These are phyloP conservation scores for Centropyge bicolor DNA, from an alignment of 2,797 vertebrate species.

Conservation along the genomic window DNA sequence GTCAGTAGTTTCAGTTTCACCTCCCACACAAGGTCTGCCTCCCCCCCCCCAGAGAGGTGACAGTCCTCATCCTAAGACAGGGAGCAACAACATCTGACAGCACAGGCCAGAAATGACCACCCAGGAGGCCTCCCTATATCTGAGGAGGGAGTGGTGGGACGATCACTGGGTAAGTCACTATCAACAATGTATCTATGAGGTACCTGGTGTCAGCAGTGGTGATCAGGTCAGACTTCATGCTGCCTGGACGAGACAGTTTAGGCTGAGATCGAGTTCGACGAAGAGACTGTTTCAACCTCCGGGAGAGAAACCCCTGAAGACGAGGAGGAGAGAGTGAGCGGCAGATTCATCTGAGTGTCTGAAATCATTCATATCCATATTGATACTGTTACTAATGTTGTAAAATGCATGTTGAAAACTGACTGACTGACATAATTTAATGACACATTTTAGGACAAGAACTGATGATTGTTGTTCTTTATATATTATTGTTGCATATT, in stretches of 20 bases:
- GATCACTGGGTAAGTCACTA: background rate
- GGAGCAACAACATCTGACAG: no score
- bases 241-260: slow-evolving; percentile 66
- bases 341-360: background rate
- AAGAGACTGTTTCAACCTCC: slow-evolving; percentile 70
- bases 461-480: no score
- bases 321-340: background rate
- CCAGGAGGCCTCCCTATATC: no score
- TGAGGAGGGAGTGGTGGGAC: background rate
- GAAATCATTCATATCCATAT: background rate
- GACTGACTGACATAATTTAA: background rate
- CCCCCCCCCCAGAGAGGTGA: no score
- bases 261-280: slow-evolving; percentile 65
- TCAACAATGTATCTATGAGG: background rate
- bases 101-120: background rate
- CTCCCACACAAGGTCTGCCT: no score
- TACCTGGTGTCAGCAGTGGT: slow-evolving; percentile 52
- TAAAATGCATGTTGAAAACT: background rate
- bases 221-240: slow-evolving; percentile 46
- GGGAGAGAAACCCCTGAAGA: slow-evolving; percentile 65
- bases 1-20: no score
- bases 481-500: no score
- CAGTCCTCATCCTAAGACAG: no score
- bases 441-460: no score
- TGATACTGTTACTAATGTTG: no score